phyloP scores from a whole-genome alignment of 2,888 invertebrate species.

The Blastobasis adustella region DNA sequence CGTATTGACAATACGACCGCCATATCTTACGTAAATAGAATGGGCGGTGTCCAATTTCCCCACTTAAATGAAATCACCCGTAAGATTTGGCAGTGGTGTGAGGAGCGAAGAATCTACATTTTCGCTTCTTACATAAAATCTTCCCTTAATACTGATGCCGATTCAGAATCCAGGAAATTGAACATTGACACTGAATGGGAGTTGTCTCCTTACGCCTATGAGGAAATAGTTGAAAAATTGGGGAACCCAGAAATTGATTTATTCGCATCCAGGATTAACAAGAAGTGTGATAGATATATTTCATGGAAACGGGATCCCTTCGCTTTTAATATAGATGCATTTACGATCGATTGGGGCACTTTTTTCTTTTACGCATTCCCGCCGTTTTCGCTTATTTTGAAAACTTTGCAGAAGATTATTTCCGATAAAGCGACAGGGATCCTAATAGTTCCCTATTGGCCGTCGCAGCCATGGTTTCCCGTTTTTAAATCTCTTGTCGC shows the following conservation, averaged over 20 bases:
- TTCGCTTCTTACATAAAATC: slow-evolving; percentile 6
- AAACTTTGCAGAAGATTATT: slow-evolving; percentile 9
- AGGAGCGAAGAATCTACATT: not conserved
- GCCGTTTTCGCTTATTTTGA: slow-evolving; percentile 10
- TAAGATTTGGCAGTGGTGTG: slow-evolving; percentile 7
- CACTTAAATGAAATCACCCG: not conserved
- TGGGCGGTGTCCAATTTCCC: not conserved
- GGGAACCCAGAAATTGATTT: not conserved
- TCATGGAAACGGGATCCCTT: slow-evolving; percentile 10
- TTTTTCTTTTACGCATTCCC: slow-evolving; percentile 13
- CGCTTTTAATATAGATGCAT: slow-evolving; percentile 11
- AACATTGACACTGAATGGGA: slow-evolving; percentile 5
- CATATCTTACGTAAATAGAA: slow-evolving; percentile 5
- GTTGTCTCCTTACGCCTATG: not conserved
- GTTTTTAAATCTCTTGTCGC: not conserved
- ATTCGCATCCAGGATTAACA: not conserved
- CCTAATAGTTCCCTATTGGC: slow-evolving; percentile 4
- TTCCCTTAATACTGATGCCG: slow-evolving; percentile 1
- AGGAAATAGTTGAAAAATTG: not conserved
- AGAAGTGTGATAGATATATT: slow-evolving; percentile 5
- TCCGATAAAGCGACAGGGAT: slow-evolving; percentile 9
- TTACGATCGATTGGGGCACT: slow-evolving; percentile 7
- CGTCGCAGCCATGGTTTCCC: not conserved
- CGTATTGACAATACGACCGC: slow-evolving; percentile 7
- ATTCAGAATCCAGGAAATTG: not conserved